Conservation (phyloP, 2,888 invertebrate genomes). For the Slavum lentiscoides region DNA sequence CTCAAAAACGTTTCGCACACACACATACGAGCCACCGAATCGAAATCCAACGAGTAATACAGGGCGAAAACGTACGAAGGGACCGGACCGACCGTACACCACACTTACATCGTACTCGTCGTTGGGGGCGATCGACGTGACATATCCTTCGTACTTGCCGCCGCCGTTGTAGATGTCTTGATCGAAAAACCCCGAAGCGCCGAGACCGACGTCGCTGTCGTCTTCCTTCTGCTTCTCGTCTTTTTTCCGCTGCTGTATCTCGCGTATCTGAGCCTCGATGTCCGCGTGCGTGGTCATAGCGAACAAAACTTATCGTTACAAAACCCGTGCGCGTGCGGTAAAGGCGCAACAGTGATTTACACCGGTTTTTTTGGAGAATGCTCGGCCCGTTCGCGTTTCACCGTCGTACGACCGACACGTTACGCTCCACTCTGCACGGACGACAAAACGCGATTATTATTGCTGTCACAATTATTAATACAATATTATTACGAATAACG, state of each 20-base stretch:
- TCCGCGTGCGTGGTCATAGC: conserved; percentile 64
- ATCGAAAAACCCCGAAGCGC: conserved; percentile 85
- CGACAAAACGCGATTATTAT: neutral
- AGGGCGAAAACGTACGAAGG: no score
- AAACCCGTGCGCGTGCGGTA: neutral
- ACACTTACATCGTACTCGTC: conserved; percentile 79
- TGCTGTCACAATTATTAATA: no score
- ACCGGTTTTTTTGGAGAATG: no score
- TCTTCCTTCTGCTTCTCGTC: conserved; percentile 69
- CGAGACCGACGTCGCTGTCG: conserved; percentile 73
- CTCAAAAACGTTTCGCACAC: no score
- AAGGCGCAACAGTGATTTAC: no score
- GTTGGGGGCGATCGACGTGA: conserved; percentile 93
- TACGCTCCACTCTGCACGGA: neutral
- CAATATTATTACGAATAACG: no score
- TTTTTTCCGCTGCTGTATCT: conserved; percentile 85
- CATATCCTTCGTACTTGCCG: conserved; percentile 88
- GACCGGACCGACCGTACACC: no score
- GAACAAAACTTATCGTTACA: neutral
- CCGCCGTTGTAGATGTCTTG: conserved; percentile 90
- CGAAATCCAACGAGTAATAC: no score
- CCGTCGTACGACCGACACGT: neutral
- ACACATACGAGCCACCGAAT: no score
- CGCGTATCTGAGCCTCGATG: conserved; percentile 91
- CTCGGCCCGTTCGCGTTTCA: neutral